These are phyloP conservation scores for Saturnia pavonia DNA, from an alignment of 2,888 invertebrate species.

Conservation along the genomic window DNA sequence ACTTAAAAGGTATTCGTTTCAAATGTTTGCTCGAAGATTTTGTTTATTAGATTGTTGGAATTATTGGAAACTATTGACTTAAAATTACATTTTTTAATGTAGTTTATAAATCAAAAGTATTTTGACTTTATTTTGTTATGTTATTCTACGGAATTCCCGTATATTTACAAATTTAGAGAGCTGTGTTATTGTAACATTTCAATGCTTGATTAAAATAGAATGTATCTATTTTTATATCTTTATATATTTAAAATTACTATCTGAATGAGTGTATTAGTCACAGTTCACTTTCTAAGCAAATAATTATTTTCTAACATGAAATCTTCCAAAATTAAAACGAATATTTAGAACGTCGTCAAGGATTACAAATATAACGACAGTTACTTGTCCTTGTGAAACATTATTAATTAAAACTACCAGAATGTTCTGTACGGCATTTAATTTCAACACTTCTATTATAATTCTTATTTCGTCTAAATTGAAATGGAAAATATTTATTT, in stretches of 20 bases:
- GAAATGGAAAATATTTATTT: not conserved
- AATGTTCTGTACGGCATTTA: not conserved
- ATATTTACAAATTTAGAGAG: not conserved
- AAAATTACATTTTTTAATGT: not conserved
- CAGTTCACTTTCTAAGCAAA: not conserved
- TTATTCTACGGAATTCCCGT: not conserved
- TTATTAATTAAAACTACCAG: not conserved
- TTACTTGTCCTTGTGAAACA: not conserved
- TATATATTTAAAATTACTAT: not conserved
- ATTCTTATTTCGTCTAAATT: not conserved
- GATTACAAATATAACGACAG: not conserved
- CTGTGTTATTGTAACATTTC: not conserved
- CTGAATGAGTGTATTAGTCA: constrained; percentile 2
- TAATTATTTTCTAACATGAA: not conserved
- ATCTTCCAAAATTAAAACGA: not conserved
- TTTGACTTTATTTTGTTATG: not conserved
- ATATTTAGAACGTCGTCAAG: not conserved
- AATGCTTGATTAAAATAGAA: not conserved
- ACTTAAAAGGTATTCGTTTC: not conserved
- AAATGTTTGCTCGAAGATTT: not conserved
- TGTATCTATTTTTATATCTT: not conserved
- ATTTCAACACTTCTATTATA: not conserved
- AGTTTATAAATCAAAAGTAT: not conserved
- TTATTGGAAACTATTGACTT: not conserved
- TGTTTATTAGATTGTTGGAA: not conserved